Base-by-base conservation (phyloP, 2,888 invertebrate genomes). In the Drosophila neutralis region DNA sequence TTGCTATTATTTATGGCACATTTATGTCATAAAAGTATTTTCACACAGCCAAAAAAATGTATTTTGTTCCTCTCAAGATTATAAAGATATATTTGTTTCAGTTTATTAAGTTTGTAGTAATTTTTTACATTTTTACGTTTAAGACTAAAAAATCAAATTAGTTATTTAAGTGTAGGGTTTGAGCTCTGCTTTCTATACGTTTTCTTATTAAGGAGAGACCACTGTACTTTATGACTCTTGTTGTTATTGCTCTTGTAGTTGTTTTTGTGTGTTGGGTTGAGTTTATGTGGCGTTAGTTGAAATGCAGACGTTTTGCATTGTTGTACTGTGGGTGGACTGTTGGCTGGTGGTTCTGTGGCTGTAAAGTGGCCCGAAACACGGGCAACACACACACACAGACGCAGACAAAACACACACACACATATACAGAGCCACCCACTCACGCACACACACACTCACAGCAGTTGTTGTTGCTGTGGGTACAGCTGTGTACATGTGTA, bases 301-400 rank as follows among this genome's bases (percentile, higher is more conserved):
- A 85, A 88, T 85, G 88, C 85, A 85, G 85, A 85, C 88, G 87
- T 76, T 88, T 86, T 85, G 88, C 87, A 88, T 88, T 85, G 85
- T 88, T 85, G 85, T 85, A 73, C 78, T 59, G 83, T 73, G 83
- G 80, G 71, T 62, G 76, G 75, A 27, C 45, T 45, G 45, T 45
- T 45, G 45, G 38, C 18, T 38, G 18, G 18, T 38, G 18, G 45
- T 59, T 67, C 80, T 80, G 85, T 82, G 84, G 87, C 88, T 88
- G 85, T 88, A 85, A 85, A 85, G 86, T 85, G 88, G 86, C 86
- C 86, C 82, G 71, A 85, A 87, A 85, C 82, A 79, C 73, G 66
- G 63, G 57, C 62, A 59, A 68, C 68, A 62, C 63, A 60, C 75
- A 58, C 36, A 58, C 27, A 65, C 48, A 49, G 13, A 52, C 38